A percentile compares a stretch with the other conserved stretches of the same genome.
Conservation (phyloP, 2,888 invertebrate genomes). For the Boloria selene region DNA sequence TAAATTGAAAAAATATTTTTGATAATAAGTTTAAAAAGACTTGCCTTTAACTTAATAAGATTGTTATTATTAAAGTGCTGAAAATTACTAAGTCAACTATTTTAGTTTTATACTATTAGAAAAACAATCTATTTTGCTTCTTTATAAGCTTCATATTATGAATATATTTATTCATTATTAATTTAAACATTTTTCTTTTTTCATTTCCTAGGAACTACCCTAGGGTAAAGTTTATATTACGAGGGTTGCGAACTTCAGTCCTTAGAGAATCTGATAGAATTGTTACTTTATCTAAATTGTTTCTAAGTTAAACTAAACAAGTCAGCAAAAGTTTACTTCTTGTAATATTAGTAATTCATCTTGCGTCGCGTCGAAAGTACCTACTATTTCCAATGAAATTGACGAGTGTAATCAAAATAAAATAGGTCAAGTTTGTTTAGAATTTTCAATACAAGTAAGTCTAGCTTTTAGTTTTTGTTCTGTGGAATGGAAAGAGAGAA, state of each 20-base stretch:
- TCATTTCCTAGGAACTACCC: too few species aligned
- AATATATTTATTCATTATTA: too few species aligned
- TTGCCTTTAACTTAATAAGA: too few species aligned
- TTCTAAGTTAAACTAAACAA: conserved; percentile 6
- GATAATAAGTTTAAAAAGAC: too few species aligned
- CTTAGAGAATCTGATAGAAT: background rate
- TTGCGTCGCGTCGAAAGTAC: background rate
- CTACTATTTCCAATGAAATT: conserved; percentile 4
- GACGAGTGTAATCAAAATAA: conserved; percentile 14
- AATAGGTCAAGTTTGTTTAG: conserved; percentile 12
- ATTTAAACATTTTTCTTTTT: too few species aligned
- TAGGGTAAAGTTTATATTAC: background rate
- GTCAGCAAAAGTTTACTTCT: conserved; percentile 8
- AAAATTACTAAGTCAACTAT: too few species aligned
- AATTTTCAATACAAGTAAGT: conserved; percentile 7
- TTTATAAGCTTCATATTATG: too few species aligned
- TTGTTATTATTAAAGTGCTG: too few species aligned
- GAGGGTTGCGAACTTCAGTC: background rate
- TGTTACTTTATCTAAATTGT: conserved; percentile 10
- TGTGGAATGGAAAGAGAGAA: too few species aligned
- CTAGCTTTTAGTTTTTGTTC: too few species aligned
- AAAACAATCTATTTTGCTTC: too few species aligned
- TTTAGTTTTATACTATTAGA: too few species aligned
- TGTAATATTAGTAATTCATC: conserved; percentile 15
- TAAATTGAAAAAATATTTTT: background rate